Evolutionary conservation across 2,797 vertebrate genomes (phyloP).

Genomic region (Paratrypauchen microcephalus): DNA sequence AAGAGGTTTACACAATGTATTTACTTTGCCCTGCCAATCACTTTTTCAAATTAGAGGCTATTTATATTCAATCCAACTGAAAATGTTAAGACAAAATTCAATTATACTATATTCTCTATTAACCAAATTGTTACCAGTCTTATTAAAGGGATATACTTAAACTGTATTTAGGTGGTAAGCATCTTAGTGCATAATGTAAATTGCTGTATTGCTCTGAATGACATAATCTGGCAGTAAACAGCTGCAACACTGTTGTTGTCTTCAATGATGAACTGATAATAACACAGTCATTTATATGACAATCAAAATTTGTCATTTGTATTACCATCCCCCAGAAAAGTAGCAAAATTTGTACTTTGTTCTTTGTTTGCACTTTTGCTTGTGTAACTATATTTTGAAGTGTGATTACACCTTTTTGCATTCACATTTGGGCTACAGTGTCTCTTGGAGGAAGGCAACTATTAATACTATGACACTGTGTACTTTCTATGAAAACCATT

Average conservation of each 20-base stretch:
- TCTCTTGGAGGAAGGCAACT: too few relatives aligned
- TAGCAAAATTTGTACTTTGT: not conserved
- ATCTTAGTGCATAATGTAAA: too few relatives aligned
- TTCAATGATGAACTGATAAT: not conserved
- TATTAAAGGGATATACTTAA: not conserved
- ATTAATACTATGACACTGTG: conserved; percentile 1
- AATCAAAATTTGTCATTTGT: not conserved
- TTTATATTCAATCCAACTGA: not conserved
- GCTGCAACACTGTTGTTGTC: not conserved
- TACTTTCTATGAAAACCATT: not conserved
- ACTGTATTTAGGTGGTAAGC: too few relatives aligned
- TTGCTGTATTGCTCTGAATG: too few relatives aligned
- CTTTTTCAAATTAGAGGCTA: not conserved
- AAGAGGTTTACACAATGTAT: conserved; percentile 1
- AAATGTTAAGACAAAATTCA: not conserved
- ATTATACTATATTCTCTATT: not conserved
- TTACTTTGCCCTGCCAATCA: not conserved
- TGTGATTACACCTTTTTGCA: not conserved
- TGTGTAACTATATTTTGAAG: not conserved
- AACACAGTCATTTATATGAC: not conserved
- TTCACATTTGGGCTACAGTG: not conserved
- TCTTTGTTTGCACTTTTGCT: not conserved
- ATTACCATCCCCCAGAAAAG: not conserved
- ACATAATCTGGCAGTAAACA: too few relatives aligned
- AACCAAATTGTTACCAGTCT: not conserved